Conservation (phyloP, 1,140 invertebrate genomes). For the Myzus persicae region DNA sequence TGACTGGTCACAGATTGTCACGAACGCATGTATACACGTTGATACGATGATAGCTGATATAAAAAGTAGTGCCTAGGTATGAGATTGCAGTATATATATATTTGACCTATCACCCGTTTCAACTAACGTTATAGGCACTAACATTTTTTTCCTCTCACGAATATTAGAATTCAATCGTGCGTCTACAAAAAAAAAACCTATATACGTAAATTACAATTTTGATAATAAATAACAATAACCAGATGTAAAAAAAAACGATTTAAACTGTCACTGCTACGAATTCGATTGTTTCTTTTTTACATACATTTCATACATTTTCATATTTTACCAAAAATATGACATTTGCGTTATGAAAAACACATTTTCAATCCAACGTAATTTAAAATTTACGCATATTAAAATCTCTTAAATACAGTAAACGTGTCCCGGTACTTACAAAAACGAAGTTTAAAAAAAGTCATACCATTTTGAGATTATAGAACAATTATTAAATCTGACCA, state of each 20-base stretch:
- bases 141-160: constrained; percentile 46
- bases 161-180: constrained; percentile 48
- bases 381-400: background rate
- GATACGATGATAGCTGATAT: background rate
- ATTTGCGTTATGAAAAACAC: background rate
- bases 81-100: background rate
- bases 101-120: constrained; percentile 49
- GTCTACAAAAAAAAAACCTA: background rate
- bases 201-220: constrained; percentile 35
- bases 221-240: constrained; percentile 33
- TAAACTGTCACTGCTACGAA: background rate
- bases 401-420: background rate
- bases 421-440: background rate
- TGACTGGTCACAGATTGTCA: constrained; percentile 37
- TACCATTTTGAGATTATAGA: background rate
- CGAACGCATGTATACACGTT: background rate
- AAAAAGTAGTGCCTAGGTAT: background rate
- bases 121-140: constrained; percentile 37
- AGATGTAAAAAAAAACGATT: background rate
- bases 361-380: background rate
- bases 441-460: background rate
- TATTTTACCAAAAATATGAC: constrained; percentile 37
- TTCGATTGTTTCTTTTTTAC: constrained; percentile 37
- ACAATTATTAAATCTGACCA: background rate
- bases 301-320: background rate